phyloP scores from a whole-genome alignment of 2,888 invertebrate species.

The Noctua comes region DNA sequence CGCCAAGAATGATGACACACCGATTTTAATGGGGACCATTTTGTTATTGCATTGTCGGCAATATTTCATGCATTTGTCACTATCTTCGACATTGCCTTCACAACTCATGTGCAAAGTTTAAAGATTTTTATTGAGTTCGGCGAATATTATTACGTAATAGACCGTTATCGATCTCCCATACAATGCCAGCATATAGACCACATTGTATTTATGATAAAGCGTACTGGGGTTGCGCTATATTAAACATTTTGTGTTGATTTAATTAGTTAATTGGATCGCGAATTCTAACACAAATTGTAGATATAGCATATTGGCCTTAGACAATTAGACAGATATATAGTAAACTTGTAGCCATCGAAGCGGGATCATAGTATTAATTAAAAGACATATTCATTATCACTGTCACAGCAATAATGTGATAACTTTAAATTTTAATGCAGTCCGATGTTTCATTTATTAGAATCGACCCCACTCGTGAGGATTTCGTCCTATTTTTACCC shows the following conservation, averaged over 20 bases:
- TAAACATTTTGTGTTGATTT: conserved; percentile 84
- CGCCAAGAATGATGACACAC: conserved; percentile 24
- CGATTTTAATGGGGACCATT: conserved; percentile 64
- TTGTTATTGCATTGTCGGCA: conserved; percentile 51
- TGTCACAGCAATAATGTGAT: conserved; percentile 80
- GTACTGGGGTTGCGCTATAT: conserved; percentile 83
- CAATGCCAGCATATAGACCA: conserved; percentile 50
- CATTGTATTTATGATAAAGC: conserved; percentile 69
- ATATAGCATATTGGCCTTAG: conserved; percentile 89
- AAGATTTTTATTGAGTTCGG: conserved; percentile 19
- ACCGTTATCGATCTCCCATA: conserved; percentile 54
- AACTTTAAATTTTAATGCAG: conserved; percentile 72
- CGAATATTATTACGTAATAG: background rate
- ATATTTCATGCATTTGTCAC: conserved; percentile 59
- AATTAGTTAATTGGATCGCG: conserved; percentile 61
- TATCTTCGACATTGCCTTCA: conserved; percentile 22
- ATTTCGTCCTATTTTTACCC: conserved; percentile 59
- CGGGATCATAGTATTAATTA: conserved; percentile 86
- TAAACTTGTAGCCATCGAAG: conserved; percentile 81
- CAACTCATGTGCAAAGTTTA: conserved; percentile 4
- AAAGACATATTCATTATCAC: conserved; percentile 79
- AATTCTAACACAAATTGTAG: conserved; percentile 87
- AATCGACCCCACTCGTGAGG: conserved; percentile 37
- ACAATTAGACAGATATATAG: conserved; percentile 81
- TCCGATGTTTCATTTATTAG: conserved; percentile 76